These are phyloP conservation scores for Lutjanus argentimaculatus DNA, from an alignment of 2,797 vertebrate species.

Conservation along the genomic window DNA sequence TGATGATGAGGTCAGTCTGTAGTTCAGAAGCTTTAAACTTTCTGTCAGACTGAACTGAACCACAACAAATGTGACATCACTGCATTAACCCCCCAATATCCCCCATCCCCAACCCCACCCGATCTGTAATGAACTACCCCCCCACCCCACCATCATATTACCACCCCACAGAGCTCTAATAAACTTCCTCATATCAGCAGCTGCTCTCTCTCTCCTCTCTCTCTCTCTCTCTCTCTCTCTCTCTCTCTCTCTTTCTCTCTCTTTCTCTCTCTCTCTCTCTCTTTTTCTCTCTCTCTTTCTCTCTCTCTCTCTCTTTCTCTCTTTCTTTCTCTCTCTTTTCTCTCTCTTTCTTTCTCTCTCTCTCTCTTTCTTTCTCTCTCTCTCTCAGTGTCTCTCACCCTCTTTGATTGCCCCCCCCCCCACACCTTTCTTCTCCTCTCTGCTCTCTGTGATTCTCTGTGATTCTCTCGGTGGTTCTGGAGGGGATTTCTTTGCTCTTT, in stretches of 20 bases:
- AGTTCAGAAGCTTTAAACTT: background rate
- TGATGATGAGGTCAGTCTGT: background rate
- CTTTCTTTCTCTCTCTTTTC: conserved; percentile 80
- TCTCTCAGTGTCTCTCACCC: conserved; percentile 55
- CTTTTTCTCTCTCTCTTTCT: conserved; percentile 81
- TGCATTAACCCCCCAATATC: background rate
- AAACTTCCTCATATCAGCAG: conserved; percentile 78
- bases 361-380: conserved; percentile 81
- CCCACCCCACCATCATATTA: conserved; percentile 1
- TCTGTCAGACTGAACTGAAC: background rate
- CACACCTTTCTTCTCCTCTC: conserved; percentile 60
- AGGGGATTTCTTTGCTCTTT: conserved; percentile 97
- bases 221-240: conserved; percentile 79
- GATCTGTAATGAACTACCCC: background rate
- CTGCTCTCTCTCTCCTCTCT: conserved; percentile 63
- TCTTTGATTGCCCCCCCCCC: conserved; percentile 84
- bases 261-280: conserved; percentile 80
- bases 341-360: too few relatives aligned
- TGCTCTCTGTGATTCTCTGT: conserved; percentile 53
- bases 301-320: conserved; percentile 82
- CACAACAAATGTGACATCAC: background rate
- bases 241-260: conserved; percentile 81
- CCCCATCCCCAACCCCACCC: background rate
- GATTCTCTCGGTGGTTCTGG: conserved; percentile 79
- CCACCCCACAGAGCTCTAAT: conserved; percentile 85